These are phyloP conservation scores for Belgica antarctica DNA, from an alignment of 2,888 invertebrate genomes.

Conservation along the genomic window DNA sequence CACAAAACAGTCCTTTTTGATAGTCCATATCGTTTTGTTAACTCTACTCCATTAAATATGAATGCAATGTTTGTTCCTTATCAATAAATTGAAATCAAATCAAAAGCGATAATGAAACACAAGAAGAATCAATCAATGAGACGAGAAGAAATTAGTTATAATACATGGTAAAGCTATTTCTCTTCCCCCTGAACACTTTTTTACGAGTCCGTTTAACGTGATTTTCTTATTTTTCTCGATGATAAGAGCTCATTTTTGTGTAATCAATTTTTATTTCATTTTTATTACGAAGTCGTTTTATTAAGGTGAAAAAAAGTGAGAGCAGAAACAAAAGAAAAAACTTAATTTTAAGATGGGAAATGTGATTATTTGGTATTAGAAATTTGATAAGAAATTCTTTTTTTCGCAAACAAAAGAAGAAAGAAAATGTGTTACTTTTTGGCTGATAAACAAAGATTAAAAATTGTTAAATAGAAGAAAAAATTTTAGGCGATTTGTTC, in stretches of 20 bases:
- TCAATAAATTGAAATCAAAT: slow-evolving; percentile 28
- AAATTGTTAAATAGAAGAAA: slow-evolving; percentile 33
- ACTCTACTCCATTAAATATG: not conserved
- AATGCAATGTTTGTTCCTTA: slow-evolving; percentile 43
- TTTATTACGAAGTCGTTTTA: slow-evolving; percentile 20
- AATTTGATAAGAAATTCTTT: slow-evolving; percentile 34
- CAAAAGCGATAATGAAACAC: not conserved
- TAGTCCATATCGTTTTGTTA: slow-evolving; percentile 39
- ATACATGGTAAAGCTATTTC: too few relatives aligned
- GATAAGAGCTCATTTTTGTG: slow-evolving; percentile 8
- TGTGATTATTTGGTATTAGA: slow-evolving; percentile 44
- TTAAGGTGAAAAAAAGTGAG: slow-evolving; percentile 27
- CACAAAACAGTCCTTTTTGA: not conserved
- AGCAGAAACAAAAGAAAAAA: slow-evolving; percentile 39
- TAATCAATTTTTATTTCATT: slow-evolving; percentile 11
- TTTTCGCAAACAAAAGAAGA: not conserved
- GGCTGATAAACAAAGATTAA: slow-evolving; percentile 44
- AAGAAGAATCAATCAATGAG: not conserved
- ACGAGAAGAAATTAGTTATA: not conserved
- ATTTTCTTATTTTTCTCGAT: slow-evolving; percentile 11
- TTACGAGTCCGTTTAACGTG: slow-evolving; percentile 22
- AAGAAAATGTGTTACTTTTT: slow-evolving; percentile 39
- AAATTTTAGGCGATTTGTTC: slow-evolving; percentile 41
- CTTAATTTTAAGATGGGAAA: slow-evolving; percentile 42
- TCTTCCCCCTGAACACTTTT: not conserved